Conservation (phyloP, 2,797 vertebrate species). For the Pagetopsis macropterus region DNA sequence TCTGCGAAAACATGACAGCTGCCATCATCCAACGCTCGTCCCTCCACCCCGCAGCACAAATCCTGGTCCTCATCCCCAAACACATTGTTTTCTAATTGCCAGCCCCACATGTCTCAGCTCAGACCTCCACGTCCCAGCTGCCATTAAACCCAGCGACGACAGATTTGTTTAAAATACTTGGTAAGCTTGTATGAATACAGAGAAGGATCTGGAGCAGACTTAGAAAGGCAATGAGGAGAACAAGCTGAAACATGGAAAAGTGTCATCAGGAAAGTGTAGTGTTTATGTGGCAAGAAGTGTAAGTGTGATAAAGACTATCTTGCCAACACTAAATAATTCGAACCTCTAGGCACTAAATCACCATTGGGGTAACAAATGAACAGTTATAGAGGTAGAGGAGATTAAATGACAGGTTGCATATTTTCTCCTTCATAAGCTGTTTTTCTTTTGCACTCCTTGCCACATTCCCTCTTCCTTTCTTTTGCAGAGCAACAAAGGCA, state of each 20-base stretch:
- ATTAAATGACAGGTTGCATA: conserved; percentile 53
- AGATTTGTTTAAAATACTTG: conserved; percentile 70
- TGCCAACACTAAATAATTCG: conserved; percentile 16
- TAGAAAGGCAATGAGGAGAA: conserved; percentile 41
- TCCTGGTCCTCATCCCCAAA: conserved; percentile 53
- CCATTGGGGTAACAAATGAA: conserved; percentile 17
- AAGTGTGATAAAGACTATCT: conserved; percentile 33
- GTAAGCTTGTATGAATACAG: conserved; percentile 53
- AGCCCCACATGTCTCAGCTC: conserved; percentile 54
- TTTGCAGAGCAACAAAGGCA: conserved; percentile 36
- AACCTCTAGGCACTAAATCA: conserved; percentile 10
- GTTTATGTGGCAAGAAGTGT: neutral
- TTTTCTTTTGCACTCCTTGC: conserved; percentile 21
- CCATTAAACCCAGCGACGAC: conserved; percentile 59
- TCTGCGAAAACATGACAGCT: conserved; percentile 75
- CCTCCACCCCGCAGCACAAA: conserved; percentile 42
- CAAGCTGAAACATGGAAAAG: conserved; percentile 36
- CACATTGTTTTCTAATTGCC: conserved; percentile 74
- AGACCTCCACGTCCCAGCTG: conserved; percentile 56
- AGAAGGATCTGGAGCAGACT: conserved; percentile 28
- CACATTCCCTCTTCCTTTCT: conserved; percentile 31
- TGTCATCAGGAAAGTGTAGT: conserved; percentile 1
- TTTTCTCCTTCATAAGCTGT: conserved; percentile 35
- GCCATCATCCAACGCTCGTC: conserved; percentile 47
- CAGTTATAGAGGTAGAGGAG: conserved; percentile 29